phyloP scores from a whole-genome alignment of 2,113 vertebrate species.

The Bufo gargarizans region DNA sequence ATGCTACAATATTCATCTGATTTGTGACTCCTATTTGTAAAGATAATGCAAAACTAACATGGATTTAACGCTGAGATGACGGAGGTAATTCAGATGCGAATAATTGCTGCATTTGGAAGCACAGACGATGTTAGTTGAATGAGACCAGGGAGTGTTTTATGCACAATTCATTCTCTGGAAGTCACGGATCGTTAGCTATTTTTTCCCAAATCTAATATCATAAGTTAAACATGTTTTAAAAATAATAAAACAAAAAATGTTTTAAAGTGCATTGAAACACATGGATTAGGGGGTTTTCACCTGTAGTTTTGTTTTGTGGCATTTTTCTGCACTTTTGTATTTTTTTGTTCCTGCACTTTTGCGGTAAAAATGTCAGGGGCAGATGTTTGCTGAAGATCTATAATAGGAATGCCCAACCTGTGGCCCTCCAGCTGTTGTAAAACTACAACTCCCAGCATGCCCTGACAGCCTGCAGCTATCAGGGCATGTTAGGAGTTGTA shows the following conservation, averaged over 20 bases:
- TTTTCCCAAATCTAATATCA: not conserved
- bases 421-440: too few relatives aligned
- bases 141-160: not conserved
- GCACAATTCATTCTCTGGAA: not conserved
- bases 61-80: constrained; percentile 16
- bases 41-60: constrained; percentile 41
- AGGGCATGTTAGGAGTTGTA: too few relatives aligned
- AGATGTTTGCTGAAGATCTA: too few relatives aligned
- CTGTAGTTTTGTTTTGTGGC: too few relatives aligned
- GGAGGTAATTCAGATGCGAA: constrained; percentile 14
- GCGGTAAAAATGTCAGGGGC: too few relatives aligned
- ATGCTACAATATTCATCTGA: constrained; percentile 27
- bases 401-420: too few relatives aligned
- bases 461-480: too few relatives aligned
- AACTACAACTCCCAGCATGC: too few relatives aligned
- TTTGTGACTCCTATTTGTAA: constrained; percentile 18
- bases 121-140: not conserved
- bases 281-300: too few relatives aligned
- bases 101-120: not conserved
- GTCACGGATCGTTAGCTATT: constrained; percentile 17
- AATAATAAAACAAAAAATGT: not conserved
- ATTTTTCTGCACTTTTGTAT: too few relatives aligned
- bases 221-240: not conserved
- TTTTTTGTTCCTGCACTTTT: too few relatives aligned
- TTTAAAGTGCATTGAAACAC: not conserved